Evolutionary conservation across 2,888 invertebrate genomes (phyloP).

Genomic region (Folsomia manolachei): DNA sequence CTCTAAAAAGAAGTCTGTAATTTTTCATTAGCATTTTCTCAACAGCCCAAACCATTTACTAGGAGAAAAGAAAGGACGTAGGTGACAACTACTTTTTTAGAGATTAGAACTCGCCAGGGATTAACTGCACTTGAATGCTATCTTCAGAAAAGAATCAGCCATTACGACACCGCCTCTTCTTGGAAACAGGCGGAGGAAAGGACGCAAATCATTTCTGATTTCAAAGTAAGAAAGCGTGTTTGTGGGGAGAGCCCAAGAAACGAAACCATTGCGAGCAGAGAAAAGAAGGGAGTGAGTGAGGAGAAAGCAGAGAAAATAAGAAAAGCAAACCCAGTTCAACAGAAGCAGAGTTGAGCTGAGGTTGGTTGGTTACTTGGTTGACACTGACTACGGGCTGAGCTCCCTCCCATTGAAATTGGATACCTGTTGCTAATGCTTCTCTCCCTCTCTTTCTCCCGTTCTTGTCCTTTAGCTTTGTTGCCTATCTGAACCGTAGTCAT

Average conservation of each 20-base stretch:
- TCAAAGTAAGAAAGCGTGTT: slow-evolving; percentile 3
- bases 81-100: not conserved
- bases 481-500: too few relatives aligned
- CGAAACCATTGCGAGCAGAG: not conserved
- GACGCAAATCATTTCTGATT: slow-evolving; percentile 6
- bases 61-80: not conserved
- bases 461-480: not conserved
- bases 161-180: not conserved
- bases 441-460: not conserved
- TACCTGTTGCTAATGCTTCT: slow-evolving; percentile 38
- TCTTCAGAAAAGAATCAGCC: slow-evolving; percentile 11
- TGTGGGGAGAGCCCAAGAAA: not conserved
- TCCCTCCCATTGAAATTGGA: slow-evolving; percentile 30
- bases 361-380: slow-evolving; percentile 22
- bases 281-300: not conserved
- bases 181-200: not conserved
- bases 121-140: not conserved
- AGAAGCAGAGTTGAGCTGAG: not conserved
- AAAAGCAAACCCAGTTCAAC: slow-evolving; percentile 8
- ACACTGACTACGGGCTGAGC: slow-evolving; percentile 9
- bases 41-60: not conserved
- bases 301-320: too few relatives aligned
- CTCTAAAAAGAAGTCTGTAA: not conserved
- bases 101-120: not conserved
- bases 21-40: not conserved